These are phyloP conservation scores for Pygmarrhopalites habei DNA, from an alignment of 1,140 invertebrate genomes.

Conservation along the genomic window DNA sequence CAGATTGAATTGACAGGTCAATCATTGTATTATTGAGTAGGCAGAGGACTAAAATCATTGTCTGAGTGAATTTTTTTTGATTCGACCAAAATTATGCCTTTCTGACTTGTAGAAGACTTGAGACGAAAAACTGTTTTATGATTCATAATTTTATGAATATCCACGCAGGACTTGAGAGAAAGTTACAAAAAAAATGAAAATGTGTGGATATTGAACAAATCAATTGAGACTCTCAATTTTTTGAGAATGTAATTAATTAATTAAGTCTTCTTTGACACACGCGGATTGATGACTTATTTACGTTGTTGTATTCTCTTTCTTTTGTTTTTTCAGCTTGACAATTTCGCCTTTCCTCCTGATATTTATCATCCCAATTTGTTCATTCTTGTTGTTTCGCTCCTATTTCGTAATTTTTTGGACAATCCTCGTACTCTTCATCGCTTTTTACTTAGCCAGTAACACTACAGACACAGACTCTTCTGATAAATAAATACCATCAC, in stretches of 20 bases:
- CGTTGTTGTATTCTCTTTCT: constrained; percentile 6
- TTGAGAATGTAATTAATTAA: neutral
- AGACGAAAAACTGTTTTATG: no score
- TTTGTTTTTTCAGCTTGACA: constrained; percentile 30
- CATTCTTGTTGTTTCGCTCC: constrained; percentile 30
- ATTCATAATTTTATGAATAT: neutral
- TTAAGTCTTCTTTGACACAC: neutral
- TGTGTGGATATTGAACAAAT: neutral
- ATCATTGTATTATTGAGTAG: no score
- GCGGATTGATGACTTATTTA: neutral
- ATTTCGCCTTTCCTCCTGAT: constrained; percentile 26
- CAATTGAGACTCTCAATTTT: neutral
- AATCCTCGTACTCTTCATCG: constrained; percentile 13
- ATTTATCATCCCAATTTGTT: constrained; percentile 25
- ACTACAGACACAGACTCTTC: neutral
- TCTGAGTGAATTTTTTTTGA: no score
- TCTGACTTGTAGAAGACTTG: no score
- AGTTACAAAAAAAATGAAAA: neutral
- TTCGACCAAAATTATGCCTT: no score
- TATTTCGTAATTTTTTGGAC: constrained; percentile 25
- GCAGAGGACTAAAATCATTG: no score
- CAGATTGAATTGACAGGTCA: no score
- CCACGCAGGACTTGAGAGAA: neutral
- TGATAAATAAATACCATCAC: neutral
- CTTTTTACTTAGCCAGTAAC: neutral